phyloP scores from a whole-genome alignment of 2,113 vertebrate genomes.

The Riparia riparia region DNA sequence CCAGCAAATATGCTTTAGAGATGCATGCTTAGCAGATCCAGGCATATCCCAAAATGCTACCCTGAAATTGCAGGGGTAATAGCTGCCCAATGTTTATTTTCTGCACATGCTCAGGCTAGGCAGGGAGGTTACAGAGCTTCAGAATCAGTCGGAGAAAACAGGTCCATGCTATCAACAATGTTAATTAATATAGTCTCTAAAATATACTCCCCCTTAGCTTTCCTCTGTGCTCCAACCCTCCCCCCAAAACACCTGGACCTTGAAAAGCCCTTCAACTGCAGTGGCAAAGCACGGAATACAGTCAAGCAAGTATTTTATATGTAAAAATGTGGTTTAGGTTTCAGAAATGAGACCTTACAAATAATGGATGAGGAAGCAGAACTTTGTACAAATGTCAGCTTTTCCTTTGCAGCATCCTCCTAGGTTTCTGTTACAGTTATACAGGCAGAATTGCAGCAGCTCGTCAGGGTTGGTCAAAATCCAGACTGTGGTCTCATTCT shows the following conservation, averaged over 20 bases:
- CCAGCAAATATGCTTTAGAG: neutral
- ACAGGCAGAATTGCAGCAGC: neutral
- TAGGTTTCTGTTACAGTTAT: neutral
- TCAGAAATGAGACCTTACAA: neutral
- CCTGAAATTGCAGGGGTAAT: neutral
- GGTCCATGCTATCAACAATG: neutral
- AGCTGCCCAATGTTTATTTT: neutral
- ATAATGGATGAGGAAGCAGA: neutral
- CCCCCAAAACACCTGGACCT: neutral
- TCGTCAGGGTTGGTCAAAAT: neutral
- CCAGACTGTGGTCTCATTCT: neutral
- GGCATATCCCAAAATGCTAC: neutral
- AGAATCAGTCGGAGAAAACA: neutral
- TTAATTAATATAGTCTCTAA: neutral
- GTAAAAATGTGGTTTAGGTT: neutral
- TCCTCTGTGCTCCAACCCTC: neutral
- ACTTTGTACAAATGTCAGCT: neutral
- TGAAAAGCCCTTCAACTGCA: neutral
- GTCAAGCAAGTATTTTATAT: neutral
- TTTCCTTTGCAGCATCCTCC: neutral
- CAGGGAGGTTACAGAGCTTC: neutral
- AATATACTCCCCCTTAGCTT: neutral
- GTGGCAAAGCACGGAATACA: neutral
- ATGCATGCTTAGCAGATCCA: neutral
- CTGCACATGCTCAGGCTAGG: fast-evolving